A percentile compares a stretch with the other conserved stretches of the same genome.
These are phyloP conservation scores for Trichonephila clavata DNA, from an alignment of 1,140 invertebrate genomes.

Conservation along the genomic window DNA sequence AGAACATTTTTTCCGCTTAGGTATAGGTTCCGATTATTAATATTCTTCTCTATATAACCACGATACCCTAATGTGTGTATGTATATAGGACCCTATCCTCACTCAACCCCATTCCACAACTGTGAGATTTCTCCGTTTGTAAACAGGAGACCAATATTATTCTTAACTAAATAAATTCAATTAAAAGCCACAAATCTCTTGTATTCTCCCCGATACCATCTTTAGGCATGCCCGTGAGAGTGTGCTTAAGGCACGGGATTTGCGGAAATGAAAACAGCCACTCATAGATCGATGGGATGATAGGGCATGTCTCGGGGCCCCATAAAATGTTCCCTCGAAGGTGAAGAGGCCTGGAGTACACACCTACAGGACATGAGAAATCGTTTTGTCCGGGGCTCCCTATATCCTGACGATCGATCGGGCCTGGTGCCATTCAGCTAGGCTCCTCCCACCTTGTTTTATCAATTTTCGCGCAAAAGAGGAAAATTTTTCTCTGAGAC, in stretches of 20 bases:
- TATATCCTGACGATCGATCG: not conserved
- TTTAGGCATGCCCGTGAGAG: no score
- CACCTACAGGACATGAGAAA: slow-evolving; percentile 37
- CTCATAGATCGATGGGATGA: not conserved
- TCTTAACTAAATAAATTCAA: not conserved
- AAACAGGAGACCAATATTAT: no score
- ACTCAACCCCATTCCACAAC: no score
- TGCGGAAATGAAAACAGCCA: not conserved
- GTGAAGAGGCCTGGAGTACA: not conserved
- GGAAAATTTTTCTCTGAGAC: not conserved
- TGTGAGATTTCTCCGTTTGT: no score
- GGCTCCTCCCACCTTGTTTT: slow-evolving; percentile 11
- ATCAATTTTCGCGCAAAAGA: not conserved
- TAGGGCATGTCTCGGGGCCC: not conserved
- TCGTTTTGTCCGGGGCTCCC: slow-evolving; percentile 24
- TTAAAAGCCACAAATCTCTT: not conserved
- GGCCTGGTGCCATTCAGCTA: not conserved
- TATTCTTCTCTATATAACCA: no score
- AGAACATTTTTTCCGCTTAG: no score
- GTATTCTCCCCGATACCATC: not conserved
- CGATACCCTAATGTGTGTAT: no score
- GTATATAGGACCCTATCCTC: no score
- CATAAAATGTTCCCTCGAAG: not conserved
- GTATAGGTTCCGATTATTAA: no score
- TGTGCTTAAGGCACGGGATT: not conserved